Percentiles rank a stretch among this genome's conserved stretches.
Evolutionary conservation across 2,888 invertebrate species (phyloP).

Genomic region (Parascotia fuliginaria): DNA sequence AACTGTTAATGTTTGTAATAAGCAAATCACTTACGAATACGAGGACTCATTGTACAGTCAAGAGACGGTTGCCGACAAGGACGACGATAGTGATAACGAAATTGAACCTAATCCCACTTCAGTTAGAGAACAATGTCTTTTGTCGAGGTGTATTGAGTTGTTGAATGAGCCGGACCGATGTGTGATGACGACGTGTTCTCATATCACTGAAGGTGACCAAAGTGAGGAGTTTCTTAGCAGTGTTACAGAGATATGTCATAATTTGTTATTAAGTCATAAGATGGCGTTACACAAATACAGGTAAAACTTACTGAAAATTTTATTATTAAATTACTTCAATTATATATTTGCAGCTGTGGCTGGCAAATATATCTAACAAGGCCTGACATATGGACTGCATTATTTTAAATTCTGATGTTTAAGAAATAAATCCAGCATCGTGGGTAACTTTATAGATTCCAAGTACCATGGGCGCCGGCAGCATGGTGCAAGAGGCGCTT

Average conservation of each 20-base stretch:
- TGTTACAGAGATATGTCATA: conserved; percentile 93
- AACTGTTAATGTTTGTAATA: conserved; percentile 75
- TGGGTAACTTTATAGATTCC: too few species aligned
- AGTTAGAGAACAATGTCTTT: conserved; percentile 73
- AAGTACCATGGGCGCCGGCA: too few species aligned
- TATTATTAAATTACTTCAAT: not conserved
- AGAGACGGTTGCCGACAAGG: conserved; percentile 79
- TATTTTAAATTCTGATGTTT: too few species aligned
- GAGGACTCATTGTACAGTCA: conserved; percentile 80
- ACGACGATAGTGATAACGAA: conserved; percentile 86
- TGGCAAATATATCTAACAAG: too few species aligned
- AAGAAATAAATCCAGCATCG: too few species aligned
- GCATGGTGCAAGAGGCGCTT: too few species aligned
- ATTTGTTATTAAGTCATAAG: conserved; percentile 92
- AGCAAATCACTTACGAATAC: conserved; percentile 74
- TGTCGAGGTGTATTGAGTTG: conserved; percentile 87
- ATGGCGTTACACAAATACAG: conserved; percentile 94
- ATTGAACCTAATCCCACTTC: conserved; percentile 79
- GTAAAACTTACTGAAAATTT: conserved; percentile 65
- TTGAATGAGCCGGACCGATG: conserved; percentile 86
- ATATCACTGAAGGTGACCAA: conserved; percentile 82
- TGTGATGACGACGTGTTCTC: conserved; percentile 72
- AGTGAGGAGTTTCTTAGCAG: conserved; percentile 87
- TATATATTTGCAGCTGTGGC: too few species aligned
- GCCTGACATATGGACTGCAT: too few species aligned